Percentiles rank a stretch among this genome's conserved stretches.
Conservation (phyloP, 2,797 vertebrate genomes). For the Galago senegalensis region DNA sequence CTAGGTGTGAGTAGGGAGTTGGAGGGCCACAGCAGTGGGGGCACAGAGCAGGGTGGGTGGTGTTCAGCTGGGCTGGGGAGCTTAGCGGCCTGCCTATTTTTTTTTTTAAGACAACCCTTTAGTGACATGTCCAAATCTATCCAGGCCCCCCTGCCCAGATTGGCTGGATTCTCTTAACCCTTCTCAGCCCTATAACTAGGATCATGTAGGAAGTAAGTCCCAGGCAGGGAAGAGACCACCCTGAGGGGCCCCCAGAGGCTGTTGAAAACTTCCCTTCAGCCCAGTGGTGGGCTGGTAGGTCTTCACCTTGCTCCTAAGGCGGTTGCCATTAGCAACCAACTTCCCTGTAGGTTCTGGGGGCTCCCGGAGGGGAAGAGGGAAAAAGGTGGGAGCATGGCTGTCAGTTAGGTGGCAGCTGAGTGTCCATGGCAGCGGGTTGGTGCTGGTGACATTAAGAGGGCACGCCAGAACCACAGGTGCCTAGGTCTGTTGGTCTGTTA, state of each 20-base stretch:
- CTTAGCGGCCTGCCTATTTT: background rate
- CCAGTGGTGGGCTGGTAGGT: conserved; percentile 14
- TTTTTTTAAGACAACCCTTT: background rate
- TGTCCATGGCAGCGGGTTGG: background rate
- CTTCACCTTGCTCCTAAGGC: conserved; percentile 82
- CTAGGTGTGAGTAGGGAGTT: background rate
- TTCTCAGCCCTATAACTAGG: conserved; percentile 25
- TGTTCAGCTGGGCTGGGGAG: background rate
- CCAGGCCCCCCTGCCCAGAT: background rate
- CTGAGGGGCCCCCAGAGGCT: conserved; percentile 54
- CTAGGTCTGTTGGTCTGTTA: background rate
- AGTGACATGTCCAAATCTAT: background rate
- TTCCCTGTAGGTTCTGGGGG: conserved; percentile 78
- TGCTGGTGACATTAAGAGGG: background rate
- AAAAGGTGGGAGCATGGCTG: conserved; percentile 65
- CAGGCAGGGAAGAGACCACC: conserved; percentile 4
- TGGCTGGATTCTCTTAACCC: background rate
- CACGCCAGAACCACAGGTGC: background rate
- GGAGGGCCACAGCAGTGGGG: background rate
- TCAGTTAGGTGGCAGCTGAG: conserved; percentile 62
- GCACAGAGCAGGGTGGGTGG: background rate
- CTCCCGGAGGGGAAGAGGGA: conserved; percentile 75
- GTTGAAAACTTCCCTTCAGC: conserved; percentile 69
- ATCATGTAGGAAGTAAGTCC: conserved; percentile 67
- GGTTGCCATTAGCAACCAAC: conserved; percentile 79